Conservation (phyloP, 2,888 invertebrate genomes). For the Ornithoptera priamus region DNA sequence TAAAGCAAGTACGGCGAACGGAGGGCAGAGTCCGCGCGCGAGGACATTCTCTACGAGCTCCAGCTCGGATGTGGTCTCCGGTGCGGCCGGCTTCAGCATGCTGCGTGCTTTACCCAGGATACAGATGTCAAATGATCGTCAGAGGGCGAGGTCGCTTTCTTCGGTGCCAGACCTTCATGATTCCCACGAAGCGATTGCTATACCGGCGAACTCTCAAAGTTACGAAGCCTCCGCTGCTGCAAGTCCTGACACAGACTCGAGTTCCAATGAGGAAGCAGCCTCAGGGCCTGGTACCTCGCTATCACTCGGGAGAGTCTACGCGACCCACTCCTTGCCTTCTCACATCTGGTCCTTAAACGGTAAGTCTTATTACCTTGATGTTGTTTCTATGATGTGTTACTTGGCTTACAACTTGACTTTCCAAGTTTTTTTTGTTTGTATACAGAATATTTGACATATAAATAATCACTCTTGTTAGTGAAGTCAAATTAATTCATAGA, state of each 20-base stretch:
- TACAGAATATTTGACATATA: too few species aligned
- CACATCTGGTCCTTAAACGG: slow-evolving; percentile 96
- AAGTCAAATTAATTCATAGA: too few species aligned
- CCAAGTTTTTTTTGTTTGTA: too few species aligned
- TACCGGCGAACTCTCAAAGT: slow-evolving; percentile 82
- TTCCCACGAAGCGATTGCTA: slow-evolving; percentile 81
- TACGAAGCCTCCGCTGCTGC: slow-evolving; percentile 83
- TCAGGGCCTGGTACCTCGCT: slow-evolving; percentile 69
- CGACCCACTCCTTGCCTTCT: slow-evolving; percentile 93
- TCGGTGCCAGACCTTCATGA: slow-evolving; percentile 88
- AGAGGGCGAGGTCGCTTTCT: slow-evolving; percentile 90
- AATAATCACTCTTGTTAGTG: too few species aligned
- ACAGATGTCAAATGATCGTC: slow-evolving; percentile 87
- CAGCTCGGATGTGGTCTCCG: slow-evolving; percentile 82
- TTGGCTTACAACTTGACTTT: too few species aligned
- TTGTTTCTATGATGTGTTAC: background rate
- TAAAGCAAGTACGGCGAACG: slow-evolving; percentile 90
- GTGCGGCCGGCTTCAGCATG: slow-evolving; percentile 83
- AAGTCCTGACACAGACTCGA: slow-evolving; percentile 84
- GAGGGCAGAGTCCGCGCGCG: slow-evolving; percentile 86
- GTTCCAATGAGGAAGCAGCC: slow-evolving; percentile 83
- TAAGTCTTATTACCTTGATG: slow-evolving; percentile 65
- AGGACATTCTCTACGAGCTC: slow-evolving; percentile 89
- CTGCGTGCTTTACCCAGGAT: slow-evolving; percentile 86
- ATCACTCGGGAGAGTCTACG: slow-evolving; percentile 88